Conservation (phyloP, 2,888 invertebrate species). For the Cephus nigrinus region DNA sequence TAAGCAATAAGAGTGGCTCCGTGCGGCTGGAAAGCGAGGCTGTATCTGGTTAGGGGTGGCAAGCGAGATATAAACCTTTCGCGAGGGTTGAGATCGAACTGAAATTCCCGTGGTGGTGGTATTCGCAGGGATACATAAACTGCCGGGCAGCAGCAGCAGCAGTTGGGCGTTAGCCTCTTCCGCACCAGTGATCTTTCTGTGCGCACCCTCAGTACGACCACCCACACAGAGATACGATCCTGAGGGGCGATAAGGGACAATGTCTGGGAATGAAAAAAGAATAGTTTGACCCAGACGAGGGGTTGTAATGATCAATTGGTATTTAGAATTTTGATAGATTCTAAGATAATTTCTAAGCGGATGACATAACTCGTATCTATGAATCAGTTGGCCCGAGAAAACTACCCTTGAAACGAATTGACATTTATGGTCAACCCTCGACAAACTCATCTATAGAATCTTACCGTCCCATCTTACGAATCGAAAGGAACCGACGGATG, state of each 20-base stretch:
- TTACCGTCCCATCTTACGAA: not conserved
- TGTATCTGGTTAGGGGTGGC: conserved; percentile 9
- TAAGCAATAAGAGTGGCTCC: not conserved
- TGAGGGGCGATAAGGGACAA: not conserved
- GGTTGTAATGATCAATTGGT: not conserved
- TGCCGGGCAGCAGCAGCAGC: conserved; percentile 28
- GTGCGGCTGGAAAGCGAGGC: conserved; percentile 15
- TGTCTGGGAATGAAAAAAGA: not conserved
- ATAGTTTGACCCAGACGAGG: not conserved
- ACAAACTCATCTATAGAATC: not conserved
- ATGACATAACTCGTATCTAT: not conserved
- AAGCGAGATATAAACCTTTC: not conserved
- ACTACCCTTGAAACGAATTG: not conserved
- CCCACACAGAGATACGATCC: not conserved
- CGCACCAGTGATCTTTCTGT: conserved; percentile 34
- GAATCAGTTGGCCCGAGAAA: not conserved
- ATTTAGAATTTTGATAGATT: not conserved
- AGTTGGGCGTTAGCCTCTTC: conserved; percentile 53
- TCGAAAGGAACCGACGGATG: not conserved
- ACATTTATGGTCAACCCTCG: not conserved
- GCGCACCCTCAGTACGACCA: conserved; percentile 33
- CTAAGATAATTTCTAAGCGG: not conserved
- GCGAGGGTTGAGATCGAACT: conserved; percentile 3
- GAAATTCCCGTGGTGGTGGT: conserved; percentile 3
- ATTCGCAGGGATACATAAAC: not conserved